Conservation (phyloP, 2,797 vertebrate species). For the Heterohyrax brucei region DNA sequence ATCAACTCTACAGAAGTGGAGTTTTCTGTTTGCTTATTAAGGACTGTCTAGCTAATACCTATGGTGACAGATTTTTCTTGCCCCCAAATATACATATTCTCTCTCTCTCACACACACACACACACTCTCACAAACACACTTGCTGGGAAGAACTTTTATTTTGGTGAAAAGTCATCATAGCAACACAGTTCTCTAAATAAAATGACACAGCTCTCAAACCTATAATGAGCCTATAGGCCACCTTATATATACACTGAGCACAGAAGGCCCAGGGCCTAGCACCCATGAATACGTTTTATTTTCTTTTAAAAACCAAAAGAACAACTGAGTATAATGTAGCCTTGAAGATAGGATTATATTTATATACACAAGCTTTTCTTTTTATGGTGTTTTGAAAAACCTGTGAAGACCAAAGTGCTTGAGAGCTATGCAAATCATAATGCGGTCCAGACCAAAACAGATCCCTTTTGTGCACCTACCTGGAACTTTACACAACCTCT, state of each 20-base stretch:
- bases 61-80: not conserved
- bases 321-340: not conserved
- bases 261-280: not conserved
- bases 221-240: not conserved
- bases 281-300: not conserved
- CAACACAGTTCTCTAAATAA: not conserved
- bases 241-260: not conserved
- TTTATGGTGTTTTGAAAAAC: not conserved
- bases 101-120: not conserved
- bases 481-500: not conserved
- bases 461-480: not conserved
- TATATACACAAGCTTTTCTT: not conserved
- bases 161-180: not conserved
- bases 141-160: not conserved
- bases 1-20: no score
- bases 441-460: not conserved
- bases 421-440: not conserved
- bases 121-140: not conserved
- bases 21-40: not conserved
- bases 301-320: constrained; percentile 42
- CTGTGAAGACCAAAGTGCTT: not conserved
- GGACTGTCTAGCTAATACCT: constrained; percentile 20
- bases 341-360: not conserved
- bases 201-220: not conserved
- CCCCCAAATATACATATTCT: not conserved